Percentiles rank a stretch among this genome's conserved stretches.
These are phyloP conservation scores for Hemiscyllium ocellatum DNA, from an alignment of 2,113 vertebrate genomes.

Conservation along the genomic window DNA sequence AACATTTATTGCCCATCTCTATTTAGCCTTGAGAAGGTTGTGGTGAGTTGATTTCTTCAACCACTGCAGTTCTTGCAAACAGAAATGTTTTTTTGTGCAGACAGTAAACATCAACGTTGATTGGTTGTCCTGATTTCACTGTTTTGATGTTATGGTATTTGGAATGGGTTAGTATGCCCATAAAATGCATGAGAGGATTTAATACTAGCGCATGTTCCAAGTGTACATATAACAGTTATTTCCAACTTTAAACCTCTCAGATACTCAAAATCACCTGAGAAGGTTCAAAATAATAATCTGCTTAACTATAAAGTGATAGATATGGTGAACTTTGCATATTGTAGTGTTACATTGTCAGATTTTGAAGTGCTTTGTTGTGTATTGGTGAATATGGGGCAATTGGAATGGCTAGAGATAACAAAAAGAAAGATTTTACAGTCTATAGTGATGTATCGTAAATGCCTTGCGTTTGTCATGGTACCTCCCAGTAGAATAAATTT, in stretches of 20 bases:
- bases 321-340: neutral
- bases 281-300: neutral
- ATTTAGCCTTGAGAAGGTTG: too few species aligned
- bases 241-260: neutral
- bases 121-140: neutral
- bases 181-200: neutral
- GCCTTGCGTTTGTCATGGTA: neutral
- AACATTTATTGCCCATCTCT: too few species aligned
- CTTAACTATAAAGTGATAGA: neutral
- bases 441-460: neutral
- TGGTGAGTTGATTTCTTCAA: too few species aligned
- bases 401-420: neutral
- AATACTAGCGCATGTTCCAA: neutral
- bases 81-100: neutral
- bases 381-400: neutral
- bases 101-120: neutral
- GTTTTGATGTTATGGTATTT: neutral
- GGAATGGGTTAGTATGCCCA: neutral
- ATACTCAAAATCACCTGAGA: neutral
- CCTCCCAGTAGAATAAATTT: neutral
- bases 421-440: neutral
- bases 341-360: neutral
- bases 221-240: neutral
- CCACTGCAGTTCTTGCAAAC: neutral
- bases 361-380: neutral